Evolutionary conservation across 1,140 invertebrate genomes (phyloP).

Genomic region (Phymastichus coffea): DNA sequence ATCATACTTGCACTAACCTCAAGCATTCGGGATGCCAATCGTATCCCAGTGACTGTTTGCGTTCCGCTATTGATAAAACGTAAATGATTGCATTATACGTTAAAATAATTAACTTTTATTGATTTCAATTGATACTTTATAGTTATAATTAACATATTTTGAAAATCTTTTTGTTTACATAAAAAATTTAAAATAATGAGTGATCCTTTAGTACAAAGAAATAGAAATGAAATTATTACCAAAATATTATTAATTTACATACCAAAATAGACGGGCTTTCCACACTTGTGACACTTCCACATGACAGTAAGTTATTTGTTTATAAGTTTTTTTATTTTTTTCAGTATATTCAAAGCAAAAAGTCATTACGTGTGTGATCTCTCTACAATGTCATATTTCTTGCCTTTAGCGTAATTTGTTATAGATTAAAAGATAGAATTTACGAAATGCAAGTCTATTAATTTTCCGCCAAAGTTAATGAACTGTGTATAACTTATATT

Average conservation of each 20-base stretch:
- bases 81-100: not conserved
- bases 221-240: constrained; percentile 13
- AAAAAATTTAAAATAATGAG: not conserved
- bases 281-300: constrained; percentile 87
- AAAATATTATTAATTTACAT: constrained; percentile 41
- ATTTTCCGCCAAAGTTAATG: too few species aligned
- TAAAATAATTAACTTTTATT: constrained; percentile 4
- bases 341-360: not conserved
- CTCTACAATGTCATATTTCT: not conserved
- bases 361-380: not conserved
- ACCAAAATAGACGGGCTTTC: constrained; percentile 86
- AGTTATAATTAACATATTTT: not conserved
- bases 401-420: too few species aligned
- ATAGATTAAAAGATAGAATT: too few species aligned
- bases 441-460: too few species aligned
- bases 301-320: constrained; percentile 56
- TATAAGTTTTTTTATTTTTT: not conserved
- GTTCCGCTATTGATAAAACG: constrained; percentile 70
- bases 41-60: constrained; percentile 87
- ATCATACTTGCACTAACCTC: too few species aligned
- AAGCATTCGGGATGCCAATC: constrained; percentile 93
- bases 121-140: not conserved
- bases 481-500: too few species aligned
- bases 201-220: too few species aligned
- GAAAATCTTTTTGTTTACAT: not conserved